Evolutionary conservation across 2,888 invertebrate species (phyloP), one percentile per base, ranked within the genome.

Genomic region (Dione vanillae): DNA sequence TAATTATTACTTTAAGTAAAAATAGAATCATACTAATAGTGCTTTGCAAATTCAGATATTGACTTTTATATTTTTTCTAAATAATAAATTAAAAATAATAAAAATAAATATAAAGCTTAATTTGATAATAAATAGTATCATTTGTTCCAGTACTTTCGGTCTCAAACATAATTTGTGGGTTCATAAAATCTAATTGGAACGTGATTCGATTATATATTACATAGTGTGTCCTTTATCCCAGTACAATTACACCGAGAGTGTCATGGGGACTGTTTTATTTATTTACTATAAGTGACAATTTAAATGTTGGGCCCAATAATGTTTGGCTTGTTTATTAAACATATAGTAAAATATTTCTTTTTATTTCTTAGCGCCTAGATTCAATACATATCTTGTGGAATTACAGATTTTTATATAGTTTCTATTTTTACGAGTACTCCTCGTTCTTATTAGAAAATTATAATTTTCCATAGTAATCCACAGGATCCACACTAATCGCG

Each of bases 281-380:
- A 69, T 64, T 52, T 47, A 47, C 45, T 54, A 69, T 62, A 62
- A 62, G 47, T 68, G 54, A 10, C 37, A 11, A 43, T 68, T 43
- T 62, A 54, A 27, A 27, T 3, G 2, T 27, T 27, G 27, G 27
- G 27, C 5, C 2, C 2, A 27, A 27, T 27, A 27, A 27, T 27
- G 27, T 27, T 3, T 27, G 27, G 2, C n/a, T n/a, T n/a, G n/a
- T 27, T 27, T 27, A 27, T 27, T 27, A 2, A 3, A 27, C 27
- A 27, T 27, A 27, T 27, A 27, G 27, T 27, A 27, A 3, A n/a
- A n/a, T n/a, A n/a, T n/a, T n/a, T n/a, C n/a, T n/a, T n/a, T n/a
- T n/a, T n/a, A n/a, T n/a, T n/a, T n/a, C n/a, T n/a, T n/a, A n/a
- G n/a, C n/a, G n/a, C n/a, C n/a, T n/a, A n/a, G n/a, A n/a, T n/a